Base-by-base conservation (phyloP, 1,140 invertebrate species). In the Hypothenemus hampei region DNA sequence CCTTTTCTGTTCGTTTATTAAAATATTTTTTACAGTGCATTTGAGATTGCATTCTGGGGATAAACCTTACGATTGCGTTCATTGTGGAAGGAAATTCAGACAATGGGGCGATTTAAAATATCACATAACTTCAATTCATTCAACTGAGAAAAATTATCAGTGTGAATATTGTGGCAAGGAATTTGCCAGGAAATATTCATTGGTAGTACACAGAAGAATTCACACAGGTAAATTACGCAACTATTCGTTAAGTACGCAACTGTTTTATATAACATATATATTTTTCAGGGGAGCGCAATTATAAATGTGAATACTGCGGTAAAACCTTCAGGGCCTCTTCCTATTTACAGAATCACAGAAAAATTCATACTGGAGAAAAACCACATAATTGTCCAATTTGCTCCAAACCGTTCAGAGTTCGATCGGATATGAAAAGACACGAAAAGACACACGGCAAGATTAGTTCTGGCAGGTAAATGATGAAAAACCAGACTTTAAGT, bases 161-260 rank as follows among this genome's bases (percentile, higher is more conserved):
- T 95, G 91, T 66, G 90, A 93, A 67, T 93, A 87, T 65, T 95
- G 91, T 67, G 88, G 86, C 18, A 93, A 93, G 71, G 87, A 91
- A 60, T 94, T 94, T 73, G 91, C 93, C 0, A 78, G 94, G 13
- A 90, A 93, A 57, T 96, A 97, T 67, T 95, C 93, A 16, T 71
- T 92, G n/a, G 89, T 87, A n/a, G 81, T 93, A 0, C 93, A 96
- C 67, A 77, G 90, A 0, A 75, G 90, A 29, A 93, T 93, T 46
- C 92, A 96, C 68, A 94, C 91, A 0, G 88, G 60, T 61, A 52
- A 49, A n/a, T 47, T 8, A 31, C 13, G 26, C 26, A 31, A 31
- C 3, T 3, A 31, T 16, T 19, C 3, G 19, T 29, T 47, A 20
- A 7, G 10, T 26, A 46, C 7, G 24, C 29, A 46, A 1, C 33